Evolutionary conservation across 2,797 vertebrate genomes (phyloP).

Genomic region (Rhyacichthys aspro): DNA sequence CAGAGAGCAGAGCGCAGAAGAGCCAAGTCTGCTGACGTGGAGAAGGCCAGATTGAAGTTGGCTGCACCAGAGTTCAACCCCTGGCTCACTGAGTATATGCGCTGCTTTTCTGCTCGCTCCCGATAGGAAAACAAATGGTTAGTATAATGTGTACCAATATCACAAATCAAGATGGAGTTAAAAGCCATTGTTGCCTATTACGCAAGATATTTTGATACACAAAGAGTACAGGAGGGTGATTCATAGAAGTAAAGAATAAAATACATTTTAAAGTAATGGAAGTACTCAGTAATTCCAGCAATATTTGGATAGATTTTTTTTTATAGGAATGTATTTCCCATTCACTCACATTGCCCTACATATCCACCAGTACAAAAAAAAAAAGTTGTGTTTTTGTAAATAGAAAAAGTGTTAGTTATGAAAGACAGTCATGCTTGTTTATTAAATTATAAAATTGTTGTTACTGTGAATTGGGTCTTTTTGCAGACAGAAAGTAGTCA

Average conservation of each 20-base stretch:
- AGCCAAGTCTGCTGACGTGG: constrained; percentile 81
- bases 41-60: constrained; percentile 68
- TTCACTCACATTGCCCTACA: too few relatives aligned
- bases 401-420: too few relatives aligned
- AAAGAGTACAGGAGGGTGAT: not conserved
- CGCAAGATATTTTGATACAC: constrained; percentile 1
- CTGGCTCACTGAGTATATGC: constrained; percentile 98
- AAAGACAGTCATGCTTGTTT: too few relatives aligned
- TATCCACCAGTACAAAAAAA: too few relatives aligned
- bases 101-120: constrained; percentile 89
- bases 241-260: not conserved
- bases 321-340: too few relatives aligned
- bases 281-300: too few relatives aligned
- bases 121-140: constrained; percentile 72
- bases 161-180: constrained; percentile 9
- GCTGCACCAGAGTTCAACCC: constrained; percentile 84
- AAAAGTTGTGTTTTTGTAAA: too few relatives aligned
- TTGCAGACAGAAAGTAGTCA: not conserved
- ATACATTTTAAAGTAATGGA: too few relatives aligned
- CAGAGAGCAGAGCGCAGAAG: constrained; percentile 75
- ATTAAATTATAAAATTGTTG: not conserved
- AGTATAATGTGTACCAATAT: not conserved
- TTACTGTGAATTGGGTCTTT: constrained; percentile 8
- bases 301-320: too few relatives aligned
- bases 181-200: constrained; percentile 38